A percentile compares a stretch with the other conserved stretches of the same genome.
These are phyloP conservation scores for Myotis findleyi DNA, from an alignment of 2,797 vertebrate species.

Conservation along the genomic window DNA sequence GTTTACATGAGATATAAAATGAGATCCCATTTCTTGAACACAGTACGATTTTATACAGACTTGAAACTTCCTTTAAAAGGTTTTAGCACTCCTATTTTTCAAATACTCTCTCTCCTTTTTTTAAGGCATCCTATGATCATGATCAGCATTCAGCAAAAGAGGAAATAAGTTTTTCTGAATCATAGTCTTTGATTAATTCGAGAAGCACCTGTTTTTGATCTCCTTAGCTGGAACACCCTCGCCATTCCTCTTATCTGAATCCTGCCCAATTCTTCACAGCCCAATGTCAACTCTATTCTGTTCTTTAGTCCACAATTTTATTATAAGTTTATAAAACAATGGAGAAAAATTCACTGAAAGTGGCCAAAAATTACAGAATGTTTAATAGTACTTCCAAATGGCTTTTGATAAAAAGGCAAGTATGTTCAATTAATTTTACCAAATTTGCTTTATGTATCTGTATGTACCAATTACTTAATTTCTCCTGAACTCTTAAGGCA, in stretches of 20 bases:
- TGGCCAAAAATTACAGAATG: slow-evolving; percentile 33
- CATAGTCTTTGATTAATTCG: slow-evolving; percentile 19
- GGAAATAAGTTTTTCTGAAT: slow-evolving; percentile 24
- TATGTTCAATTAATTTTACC: slow-evolving; percentile 29
- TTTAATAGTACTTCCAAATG: neutral
- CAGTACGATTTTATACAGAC: neutral
- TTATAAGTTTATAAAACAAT: slow-evolving; percentile 29
- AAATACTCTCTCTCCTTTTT: neutral
- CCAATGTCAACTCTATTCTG: neutral
- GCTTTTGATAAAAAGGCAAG: slow-evolving; percentile 10
- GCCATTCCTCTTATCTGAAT: neutral
- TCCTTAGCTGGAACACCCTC: neutral
- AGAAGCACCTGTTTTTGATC: neutral
- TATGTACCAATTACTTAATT: neutral
- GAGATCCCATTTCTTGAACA: slow-evolving; percentile 8
- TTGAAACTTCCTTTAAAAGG: slow-evolving; percentile 24
- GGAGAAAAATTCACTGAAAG: slow-evolving; percentile 35
- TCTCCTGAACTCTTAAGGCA: slow-evolving; percentile 27
- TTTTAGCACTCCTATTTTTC: slow-evolving; percentile 49
- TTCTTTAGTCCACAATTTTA: neutral
- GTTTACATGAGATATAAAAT: slow-evolving; percentile 39
- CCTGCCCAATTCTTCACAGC: neutral
- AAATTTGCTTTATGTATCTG: neutral
- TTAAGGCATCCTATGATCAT: neutral
- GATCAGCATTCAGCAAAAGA: slow-evolving; percentile 36